phyloP scores from a whole-genome alignment of 2,797 vertebrate species.

The Australoheros facetus region DNA sequence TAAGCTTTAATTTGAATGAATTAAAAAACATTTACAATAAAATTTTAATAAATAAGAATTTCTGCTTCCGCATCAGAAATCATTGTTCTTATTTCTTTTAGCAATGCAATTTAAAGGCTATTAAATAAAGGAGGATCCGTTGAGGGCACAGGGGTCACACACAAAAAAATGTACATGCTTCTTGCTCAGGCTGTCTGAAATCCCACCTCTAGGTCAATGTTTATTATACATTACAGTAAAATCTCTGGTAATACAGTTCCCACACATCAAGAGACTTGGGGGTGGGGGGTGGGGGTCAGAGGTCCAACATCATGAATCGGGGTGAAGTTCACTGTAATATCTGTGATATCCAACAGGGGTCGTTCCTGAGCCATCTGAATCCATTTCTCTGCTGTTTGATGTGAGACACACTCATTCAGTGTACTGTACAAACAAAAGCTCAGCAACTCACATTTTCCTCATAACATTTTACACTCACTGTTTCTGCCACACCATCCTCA shows the following conservation, averaged over 20 bases:
- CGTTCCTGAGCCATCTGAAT: conserved; percentile 58
- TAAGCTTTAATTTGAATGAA: conserved; percentile 76
- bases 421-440: conserved; percentile 41
- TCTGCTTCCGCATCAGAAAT: conserved; percentile 39
- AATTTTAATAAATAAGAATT: conserved; percentile 78
- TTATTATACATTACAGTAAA: conserved; percentile 36
- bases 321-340: conserved; percentile 23
- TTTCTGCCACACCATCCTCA: conserved; percentile 1
- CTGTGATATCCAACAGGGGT: conserved; percentile 68
- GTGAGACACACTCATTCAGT: conserved; percentile 29
- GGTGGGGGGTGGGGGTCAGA: background rate
- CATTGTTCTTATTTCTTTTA: conserved; percentile 43
- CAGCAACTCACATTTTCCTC: conserved; percentile 5
- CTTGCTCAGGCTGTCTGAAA: conserved; percentile 12
- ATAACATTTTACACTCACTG: background rate
- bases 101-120: conserved; percentile 56
- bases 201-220: background rate
- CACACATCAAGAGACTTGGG: background rate
- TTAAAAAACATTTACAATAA: conserved; percentile 80
- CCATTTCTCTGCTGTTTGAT: conserved; percentile 12
- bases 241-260: conserved; percentile 29
- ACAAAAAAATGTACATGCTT: conserved; percentile 54
- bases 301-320: background rate
- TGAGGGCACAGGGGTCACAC: conserved; percentile 60
- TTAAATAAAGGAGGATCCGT: conserved; percentile 14